These are phyloP conservation scores for Siphamia tubifer DNA, from an alignment of 2,113 vertebrate species.

Conservation along the genomic window DNA sequence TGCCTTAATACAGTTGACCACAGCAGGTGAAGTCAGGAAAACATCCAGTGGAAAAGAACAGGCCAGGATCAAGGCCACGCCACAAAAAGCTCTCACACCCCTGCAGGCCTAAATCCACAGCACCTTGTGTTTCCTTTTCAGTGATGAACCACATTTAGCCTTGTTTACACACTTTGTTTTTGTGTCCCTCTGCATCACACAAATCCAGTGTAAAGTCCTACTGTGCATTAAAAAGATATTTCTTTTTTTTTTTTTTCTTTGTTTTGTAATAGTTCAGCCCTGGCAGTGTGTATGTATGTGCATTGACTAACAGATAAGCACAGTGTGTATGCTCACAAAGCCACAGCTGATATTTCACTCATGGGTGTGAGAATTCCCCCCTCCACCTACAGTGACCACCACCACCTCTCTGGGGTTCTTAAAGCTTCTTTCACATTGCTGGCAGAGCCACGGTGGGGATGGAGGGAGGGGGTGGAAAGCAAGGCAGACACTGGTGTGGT, in stretches of 20 bases:
- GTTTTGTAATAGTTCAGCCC: slow-evolving; percentile 6
- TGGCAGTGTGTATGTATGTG: slow-evolving; percentile 21
- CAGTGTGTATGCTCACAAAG: slow-evolving; percentile 52
- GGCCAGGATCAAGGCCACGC: slow-evolving; percentile 10
- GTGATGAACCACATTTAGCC: slow-evolving; percentile 27
- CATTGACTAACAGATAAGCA: slow-evolving; percentile 50
- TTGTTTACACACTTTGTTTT: slow-evolving; percentile 3
- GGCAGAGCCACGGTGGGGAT: background rate
- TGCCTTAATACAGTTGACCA: slow-evolving; percentile 80
- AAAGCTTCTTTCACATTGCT: slow-evolving; percentile 21
- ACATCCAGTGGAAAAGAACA: slow-evolving; percentile 31
- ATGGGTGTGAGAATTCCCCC: slow-evolving; percentile 53
- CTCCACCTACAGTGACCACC: background rate
- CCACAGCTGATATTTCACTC: slow-evolving; percentile 61
- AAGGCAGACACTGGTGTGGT: slow-evolving; percentile 56
- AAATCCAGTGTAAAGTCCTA: slow-evolving; percentile 10
- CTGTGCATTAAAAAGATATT: slow-evolving; percentile 9
- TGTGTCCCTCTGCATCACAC: background rate
- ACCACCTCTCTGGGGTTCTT: slow-evolving; percentile 14
- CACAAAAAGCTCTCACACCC: slow-evolving; percentile 36
- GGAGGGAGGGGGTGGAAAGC: background rate
- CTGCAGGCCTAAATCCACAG: slow-evolving; percentile 13
- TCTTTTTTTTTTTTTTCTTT: background rate
- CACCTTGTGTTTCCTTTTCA: slow-evolving; percentile 32
- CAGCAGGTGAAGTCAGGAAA: slow-evolving; percentile 66